Evolutionary conservation across 1,140 invertebrate genomes (phyloP).

Genomic region (Halictus rubicundus): DNA sequence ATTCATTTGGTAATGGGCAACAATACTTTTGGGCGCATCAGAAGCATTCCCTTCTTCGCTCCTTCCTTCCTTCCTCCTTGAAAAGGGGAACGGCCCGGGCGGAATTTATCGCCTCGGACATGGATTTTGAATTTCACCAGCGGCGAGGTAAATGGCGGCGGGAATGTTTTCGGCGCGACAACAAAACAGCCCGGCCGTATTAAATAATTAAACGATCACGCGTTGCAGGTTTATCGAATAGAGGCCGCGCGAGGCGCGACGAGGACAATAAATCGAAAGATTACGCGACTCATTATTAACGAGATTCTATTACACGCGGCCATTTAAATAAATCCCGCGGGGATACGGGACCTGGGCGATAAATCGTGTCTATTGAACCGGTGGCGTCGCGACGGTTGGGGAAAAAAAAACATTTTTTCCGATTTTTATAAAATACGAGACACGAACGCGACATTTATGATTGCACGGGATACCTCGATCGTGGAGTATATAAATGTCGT

Average conservation of each 20-base stretch:
- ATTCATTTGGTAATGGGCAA: no score
- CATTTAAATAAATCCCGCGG: slow-evolving; percentile 33
- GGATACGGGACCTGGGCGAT: not conserved
- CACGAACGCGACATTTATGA: no score
- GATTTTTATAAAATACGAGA: not conserved
- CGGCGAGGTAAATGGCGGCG: not conserved
- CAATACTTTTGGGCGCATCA: no score
- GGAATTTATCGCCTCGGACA: slow-evolving; percentile 53
- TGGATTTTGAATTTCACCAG: slow-evolving; percentile 56
- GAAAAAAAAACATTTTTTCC: not conserved
- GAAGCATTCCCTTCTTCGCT: no score
- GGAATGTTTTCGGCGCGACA: not conserved
- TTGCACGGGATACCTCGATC: no score
- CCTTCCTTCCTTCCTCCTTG: not conserved
- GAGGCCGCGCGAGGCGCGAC: not conserved
- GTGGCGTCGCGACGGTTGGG: not conserved
- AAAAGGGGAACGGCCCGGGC: slow-evolving; percentile 26
- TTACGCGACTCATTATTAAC: slow-evolving; percentile 43
- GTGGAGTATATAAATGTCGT: no score
- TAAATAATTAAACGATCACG: slow-evolving; percentile 37
- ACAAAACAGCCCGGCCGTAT: not conserved
- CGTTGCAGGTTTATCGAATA: slow-evolving; percentile 21
- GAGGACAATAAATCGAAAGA: slow-evolving; percentile 29
- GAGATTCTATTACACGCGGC: slow-evolving; percentile 35
- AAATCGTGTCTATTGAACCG: slow-evolving; percentile 28